Evolutionary conservation across 1,140 invertebrate genomes (phyloP).

Genomic region (Drosophila ogumai): DNA sequence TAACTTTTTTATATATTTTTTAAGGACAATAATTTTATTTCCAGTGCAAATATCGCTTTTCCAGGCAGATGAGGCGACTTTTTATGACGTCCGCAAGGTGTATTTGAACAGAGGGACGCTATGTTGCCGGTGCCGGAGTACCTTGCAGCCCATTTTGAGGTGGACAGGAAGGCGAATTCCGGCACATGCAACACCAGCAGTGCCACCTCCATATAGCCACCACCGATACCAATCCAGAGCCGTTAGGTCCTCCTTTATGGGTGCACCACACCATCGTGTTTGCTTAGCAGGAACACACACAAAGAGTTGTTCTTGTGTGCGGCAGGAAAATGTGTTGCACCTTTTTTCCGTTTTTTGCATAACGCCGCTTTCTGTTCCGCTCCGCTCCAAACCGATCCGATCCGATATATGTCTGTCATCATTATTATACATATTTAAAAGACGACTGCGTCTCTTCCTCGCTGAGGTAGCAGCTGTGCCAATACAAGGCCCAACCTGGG

Average conservation of each 20-base stretch:
- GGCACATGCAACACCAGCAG: conserved; percentile 38
- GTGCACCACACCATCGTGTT: conserved; percentile 38
- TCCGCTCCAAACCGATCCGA: conserved; percentile 14
- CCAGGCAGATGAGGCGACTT: conserved; percentile 55
- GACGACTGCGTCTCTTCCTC: conserved; percentile 29
- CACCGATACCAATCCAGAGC: conserved; percentile 36
- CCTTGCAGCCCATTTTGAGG: conserved; percentile 31
- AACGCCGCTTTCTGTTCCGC: conserved; percentile 58
- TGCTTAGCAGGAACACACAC: conserved; percentile 65
- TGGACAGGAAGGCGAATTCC: conserved; percentile 61
- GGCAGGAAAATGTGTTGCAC: conserved; percentile 74
- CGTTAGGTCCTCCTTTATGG: conserved; percentile 55
- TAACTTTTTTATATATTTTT: background rate
- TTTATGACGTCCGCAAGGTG: conserved; percentile 63
- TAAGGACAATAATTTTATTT: background rate
- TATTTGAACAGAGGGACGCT: conserved; percentile 69
- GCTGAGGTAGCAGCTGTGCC: conserved; percentile 67
- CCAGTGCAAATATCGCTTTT: conserved; percentile 57
- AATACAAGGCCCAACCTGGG: conserved; percentile 41
- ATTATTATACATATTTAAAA: conserved; percentile 18
- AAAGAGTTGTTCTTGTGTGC: conserved; percentile 75
- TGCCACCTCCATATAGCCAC: conserved; percentile 10
- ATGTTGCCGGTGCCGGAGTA: conserved; percentile 12
- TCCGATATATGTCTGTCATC: conserved; percentile 29
- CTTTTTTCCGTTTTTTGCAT: conserved; percentile 81